phyloP scores from a whole-genome alignment of 2,888 invertebrate species.

The Stenoptilia bipunctidactyla region DNA sequence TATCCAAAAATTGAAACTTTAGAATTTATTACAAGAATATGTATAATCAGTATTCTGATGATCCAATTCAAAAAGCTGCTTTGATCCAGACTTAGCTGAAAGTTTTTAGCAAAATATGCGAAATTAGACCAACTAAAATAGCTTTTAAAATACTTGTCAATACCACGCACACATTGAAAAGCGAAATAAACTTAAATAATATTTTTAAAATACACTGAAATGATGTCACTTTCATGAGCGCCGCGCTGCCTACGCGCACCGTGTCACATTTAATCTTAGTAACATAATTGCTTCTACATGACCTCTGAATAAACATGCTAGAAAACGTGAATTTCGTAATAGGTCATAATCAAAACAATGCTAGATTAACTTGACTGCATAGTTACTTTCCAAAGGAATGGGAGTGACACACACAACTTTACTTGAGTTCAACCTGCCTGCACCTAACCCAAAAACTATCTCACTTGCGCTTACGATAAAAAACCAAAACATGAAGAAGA shows the following conservation, averaged over 20 bases:
- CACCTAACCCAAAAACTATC: constrained; percentile 21
- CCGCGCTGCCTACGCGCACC: constrained; percentile 33
- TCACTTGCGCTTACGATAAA: constrained; percentile 33
- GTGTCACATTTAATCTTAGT: constrained; percentile 28
- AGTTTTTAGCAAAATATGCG: too few relatives aligned
- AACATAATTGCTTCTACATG: constrained; percentile 23
- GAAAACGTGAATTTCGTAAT: constrained; percentile 47
- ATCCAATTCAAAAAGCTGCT: too few relatives aligned
- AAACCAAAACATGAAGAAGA: constrained; percentile 29
- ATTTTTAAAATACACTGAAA: constrained; percentile 32
- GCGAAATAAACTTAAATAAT: constrained; percentile 18
- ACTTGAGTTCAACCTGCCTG: constrained; percentile 27
- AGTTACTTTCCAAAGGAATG: constrained; percentile 51
- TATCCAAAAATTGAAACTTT: too few relatives aligned
- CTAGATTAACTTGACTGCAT: constrained; percentile 31
- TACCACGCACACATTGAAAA: constrained; percentile 15
- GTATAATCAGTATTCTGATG: too few relatives aligned
- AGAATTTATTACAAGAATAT: too few relatives aligned
- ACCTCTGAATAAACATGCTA: constrained; percentile 24
- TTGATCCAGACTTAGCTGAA: too few relatives aligned
- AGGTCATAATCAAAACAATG: constrained; percentile 56
- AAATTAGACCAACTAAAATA: too few relatives aligned
- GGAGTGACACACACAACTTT: constrained; percentile 31
- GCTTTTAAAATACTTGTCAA: too few relatives aligned
- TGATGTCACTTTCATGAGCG: constrained; percentile 36